Percentiles rank a stretch among this genome's conserved stretches.
Conservation (phyloP, 1,140 invertebrate genomes). For the Drosophila serrata region DNA sequence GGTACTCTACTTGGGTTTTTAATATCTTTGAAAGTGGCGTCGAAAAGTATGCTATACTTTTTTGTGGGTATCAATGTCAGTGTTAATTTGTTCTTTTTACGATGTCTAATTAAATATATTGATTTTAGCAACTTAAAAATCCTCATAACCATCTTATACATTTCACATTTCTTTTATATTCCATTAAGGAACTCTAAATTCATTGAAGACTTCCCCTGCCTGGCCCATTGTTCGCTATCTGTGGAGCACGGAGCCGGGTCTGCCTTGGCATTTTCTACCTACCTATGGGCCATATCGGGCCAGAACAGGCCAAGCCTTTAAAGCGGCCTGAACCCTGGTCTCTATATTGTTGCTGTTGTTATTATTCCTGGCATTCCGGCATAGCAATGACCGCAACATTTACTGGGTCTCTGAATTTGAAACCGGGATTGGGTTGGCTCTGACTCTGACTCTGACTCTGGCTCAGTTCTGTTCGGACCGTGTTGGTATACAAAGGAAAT, state of each 20-base stretch:
- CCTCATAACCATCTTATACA: too few species aligned
- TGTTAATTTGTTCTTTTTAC: too few species aligned
- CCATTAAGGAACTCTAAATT: background rate
- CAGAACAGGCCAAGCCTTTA: constrained; percentile 71
- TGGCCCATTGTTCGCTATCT: constrained; percentile 15
- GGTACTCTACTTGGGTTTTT: too few species aligned
- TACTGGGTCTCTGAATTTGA: constrained; percentile 42
- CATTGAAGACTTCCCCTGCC: background rate
- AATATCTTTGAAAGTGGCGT: too few species aligned
- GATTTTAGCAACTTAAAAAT: too few species aligned
- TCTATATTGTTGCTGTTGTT: constrained; percentile 26
- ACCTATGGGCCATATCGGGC: constrained; percentile 46
- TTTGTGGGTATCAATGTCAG: too few species aligned
- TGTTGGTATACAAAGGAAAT: constrained; percentile 68
- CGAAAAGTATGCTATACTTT: too few species aligned
- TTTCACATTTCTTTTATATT: background rate
- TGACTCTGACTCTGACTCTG: too few species aligned
- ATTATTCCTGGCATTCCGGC: constrained; percentile 69
- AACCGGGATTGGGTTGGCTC: constrained; percentile 46
- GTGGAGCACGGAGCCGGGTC: constrained; percentile 22
- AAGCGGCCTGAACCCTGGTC: constrained; percentile 54
- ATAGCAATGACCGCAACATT: constrained; percentile 81
- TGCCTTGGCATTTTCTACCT: constrained; percentile 59
- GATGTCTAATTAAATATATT: too few species aligned
- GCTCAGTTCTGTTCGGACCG: constrained; percentile 18